Base-by-base conservation (phyloP, 2,797 vertebrate genomes). In the Amphiprion clarkii region DNA sequence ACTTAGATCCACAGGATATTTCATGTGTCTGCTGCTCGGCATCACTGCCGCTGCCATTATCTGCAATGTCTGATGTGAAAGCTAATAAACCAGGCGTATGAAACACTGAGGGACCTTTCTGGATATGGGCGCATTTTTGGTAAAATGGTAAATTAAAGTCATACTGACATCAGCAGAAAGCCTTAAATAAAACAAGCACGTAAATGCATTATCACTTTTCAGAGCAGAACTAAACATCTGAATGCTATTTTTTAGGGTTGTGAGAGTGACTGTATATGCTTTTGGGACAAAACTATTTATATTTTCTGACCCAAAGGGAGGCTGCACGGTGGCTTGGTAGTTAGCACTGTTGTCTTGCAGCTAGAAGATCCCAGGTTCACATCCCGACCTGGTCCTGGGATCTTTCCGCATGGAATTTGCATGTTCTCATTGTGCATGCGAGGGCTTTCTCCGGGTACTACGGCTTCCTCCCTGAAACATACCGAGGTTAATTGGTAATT, bases 101-200 rank as follows among this genome's bases (percentile, higher is more conserved):
- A 29, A 59, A 21, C 57, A 64, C 56, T 29, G 39, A 36, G 23
- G 49, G 31, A 12, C 25, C 54, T 59, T 69, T 42, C 57, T 21
- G 27, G 29, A 61, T 42, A 48, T 42, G 14, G 25, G 19, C 31
- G 11, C 7, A 11, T 51, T 13, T 56, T 27, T 2, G 49, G 58
- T 59, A 40, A 46, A 64, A 65, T 51, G 23, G 17, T 44, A 42
- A 16, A 42, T 71, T 51, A 29, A 46, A 73, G 55, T 36, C 31
- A 67, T 14, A 2, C 66, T 76, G 8, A 6, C 40, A 40, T 57
- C 31, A 12, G 21, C 44, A 52, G 51, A 52, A 82, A 79, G 29
- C n/a, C 1, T 36, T 53, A 49, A 66, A 57, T 36, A 66, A 66
- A 60, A 2, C 21, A 49, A 36, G 25, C 31, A 53, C 57, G 61